A percentile compares a stretch with the other conserved stretches of the same genome.
phyloP scores from a whole-genome alignment of 2,113 vertebrate genomes.

The Tyrannus savana region DNA sequence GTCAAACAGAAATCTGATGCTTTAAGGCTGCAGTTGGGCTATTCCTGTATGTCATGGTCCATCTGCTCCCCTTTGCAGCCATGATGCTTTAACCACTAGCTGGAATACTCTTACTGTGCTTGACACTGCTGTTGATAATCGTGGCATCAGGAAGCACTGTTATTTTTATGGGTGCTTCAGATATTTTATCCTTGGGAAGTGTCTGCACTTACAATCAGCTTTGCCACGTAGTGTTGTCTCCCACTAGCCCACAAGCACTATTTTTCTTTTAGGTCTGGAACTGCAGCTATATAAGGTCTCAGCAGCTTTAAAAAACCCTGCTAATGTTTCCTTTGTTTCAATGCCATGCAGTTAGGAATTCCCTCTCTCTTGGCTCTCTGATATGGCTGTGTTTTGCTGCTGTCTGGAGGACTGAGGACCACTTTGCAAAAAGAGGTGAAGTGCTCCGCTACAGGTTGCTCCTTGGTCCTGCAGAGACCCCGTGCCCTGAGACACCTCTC shows the following conservation, averaged over 20 bases:
- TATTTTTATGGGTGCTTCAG: not conserved
- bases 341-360: not conserved
- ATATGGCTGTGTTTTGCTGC: accelerated
- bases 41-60: not conserved
- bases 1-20: not conserved
- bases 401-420: not conserved
- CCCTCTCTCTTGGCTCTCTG: not conserved
- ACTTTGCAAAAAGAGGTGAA: not conserved
- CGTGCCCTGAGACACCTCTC: not conserved
- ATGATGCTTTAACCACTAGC: not conserved
- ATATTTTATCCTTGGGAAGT: not conserved
- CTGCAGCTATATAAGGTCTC: not conserved
- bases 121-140: not conserved
- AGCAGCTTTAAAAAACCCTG: not conserved
- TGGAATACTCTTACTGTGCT: not conserved
- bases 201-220: not conserved
- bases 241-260: accelerated
- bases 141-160: not conserved
- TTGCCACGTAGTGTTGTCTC: not conserved
- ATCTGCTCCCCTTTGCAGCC: not conserved
- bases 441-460: not conserved
- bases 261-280: not conserved
- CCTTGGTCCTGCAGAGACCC: not conserved
- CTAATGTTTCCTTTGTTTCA: not conserved
- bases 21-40: not conserved